phyloP scores from a whole-genome alignment of 2,797 vertebrate genomes.

The Peromyscus attwateri region DNA sequence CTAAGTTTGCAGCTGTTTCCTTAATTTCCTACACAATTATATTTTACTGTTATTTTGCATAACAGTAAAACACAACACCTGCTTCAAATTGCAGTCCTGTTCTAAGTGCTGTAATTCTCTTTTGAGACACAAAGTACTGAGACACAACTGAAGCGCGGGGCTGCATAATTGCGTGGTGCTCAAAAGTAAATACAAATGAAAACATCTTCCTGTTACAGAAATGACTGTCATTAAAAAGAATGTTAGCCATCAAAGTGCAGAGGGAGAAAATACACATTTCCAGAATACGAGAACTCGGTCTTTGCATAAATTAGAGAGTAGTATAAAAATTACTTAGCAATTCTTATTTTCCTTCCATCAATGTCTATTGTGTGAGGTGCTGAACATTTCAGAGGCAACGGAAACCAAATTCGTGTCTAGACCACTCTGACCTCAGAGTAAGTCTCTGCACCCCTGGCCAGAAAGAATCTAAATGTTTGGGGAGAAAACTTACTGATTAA shows the following conservation, averaged over 20 bases:
- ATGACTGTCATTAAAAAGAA: conserved; percentile 88
- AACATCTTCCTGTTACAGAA: conserved; percentile 88
- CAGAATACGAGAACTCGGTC: conserved; percentile 81
- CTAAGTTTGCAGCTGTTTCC: conserved; percentile 90
- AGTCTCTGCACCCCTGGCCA: conserved; percentile 47
- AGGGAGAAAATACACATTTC: conserved; percentile 75
- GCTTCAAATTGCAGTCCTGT: conserved; percentile 88
- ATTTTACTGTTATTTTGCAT: conserved; percentile 90
- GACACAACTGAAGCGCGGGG: conserved; percentile 83
- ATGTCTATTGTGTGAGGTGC: conserved; percentile 79
- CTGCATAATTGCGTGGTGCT: conserved; percentile 87
- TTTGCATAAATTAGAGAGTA: conserved; percentile 82
- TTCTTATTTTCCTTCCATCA: conserved; percentile 81
- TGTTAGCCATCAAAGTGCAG: conserved; percentile 84
- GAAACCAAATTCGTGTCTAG: conserved; percentile 71
- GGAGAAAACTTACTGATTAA: conserved; percentile 59
- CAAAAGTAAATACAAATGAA: conserved; percentile 90
- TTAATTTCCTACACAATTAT: conserved; percentile 89
- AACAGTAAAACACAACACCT: conserved; percentile 91
- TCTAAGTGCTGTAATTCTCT: conserved; percentile 88
- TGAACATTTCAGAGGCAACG: conserved; percentile 72
- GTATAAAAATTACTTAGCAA: conserved; percentile 81
- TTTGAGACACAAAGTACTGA: conserved; percentile 86
- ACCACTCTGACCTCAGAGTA: conserved; percentile 73
- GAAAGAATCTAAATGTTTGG: conserved; percentile 56